Evolutionary conservation across 2,888 invertebrate species (phyloP), one percentile per base, ranked within the genome.

Genomic region (Heliconius cydno): DNA sequence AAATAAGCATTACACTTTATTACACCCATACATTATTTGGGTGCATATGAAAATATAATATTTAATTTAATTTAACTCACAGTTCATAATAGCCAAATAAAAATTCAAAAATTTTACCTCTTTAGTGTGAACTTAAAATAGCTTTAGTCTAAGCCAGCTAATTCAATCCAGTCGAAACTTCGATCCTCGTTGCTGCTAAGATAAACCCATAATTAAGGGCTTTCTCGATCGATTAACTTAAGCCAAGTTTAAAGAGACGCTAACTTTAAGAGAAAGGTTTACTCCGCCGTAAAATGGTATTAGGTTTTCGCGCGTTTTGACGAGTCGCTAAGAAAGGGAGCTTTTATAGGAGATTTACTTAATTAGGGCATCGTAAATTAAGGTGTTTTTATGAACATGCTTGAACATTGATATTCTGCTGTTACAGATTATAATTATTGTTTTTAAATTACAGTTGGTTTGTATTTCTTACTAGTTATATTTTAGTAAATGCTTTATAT

Each of bases 211-310:
- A 95, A 95, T 95, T 95, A 95, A 94, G 91, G 90, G 90, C 93
- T 91, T 93, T 95, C 95, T 89, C 94, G 89, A 94, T 94, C 94
- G 95, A 95, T 95, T 95, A 95, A 94, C 88, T 92, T 93, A 92
- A 95, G 92, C 92, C 92, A 90, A 94, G 94, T 95, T 95, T 92
- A 94, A 94, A 94, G 90, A 93, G 94, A 94, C 94, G 94, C 90
- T 95, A 95, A 95, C 94, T 94, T 91, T 88, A 84, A 87, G 90
- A 92, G 95, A 95, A 94, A 93, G 95, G 95, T 94, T 94, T 94
- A 95, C 94, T 94, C 94, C 92, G 90, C 89, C 94, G 95, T 95
- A 94, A 94, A 95, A 95, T 95, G 94, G 94, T 92, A 93, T 95
- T 95, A 95, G 94, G 94, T 94, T 94, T 94, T 94, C 94, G 92